These are phyloP conservation scores for Meteorus colon DNA, from an alignment of 2,888 invertebrate genomes.

Conservation along the genomic window DNA sequence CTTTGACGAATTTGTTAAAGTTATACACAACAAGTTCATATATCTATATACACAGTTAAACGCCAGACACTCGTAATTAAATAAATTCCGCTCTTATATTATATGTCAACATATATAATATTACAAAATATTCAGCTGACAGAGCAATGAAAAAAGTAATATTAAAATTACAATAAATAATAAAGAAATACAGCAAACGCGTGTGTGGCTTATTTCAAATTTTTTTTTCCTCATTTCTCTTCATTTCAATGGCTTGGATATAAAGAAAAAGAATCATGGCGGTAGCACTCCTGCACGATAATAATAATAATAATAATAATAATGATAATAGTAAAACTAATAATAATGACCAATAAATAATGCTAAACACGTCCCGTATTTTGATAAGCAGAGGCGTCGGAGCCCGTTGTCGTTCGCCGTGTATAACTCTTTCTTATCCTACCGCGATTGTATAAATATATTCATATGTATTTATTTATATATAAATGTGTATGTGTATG, in stretches of 20 bases:
- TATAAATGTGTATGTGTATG: neutral
- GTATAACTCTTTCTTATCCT: slow-evolving; percentile 50
- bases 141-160: neutral
- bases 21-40: neutral
- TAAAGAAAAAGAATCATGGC: slow-evolving; percentile 7
- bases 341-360: slow-evolving; percentile 66
- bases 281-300: slow-evolving; percentile 30
- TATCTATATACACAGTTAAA: neutral
- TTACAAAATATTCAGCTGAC: slow-evolving; percentile 1
- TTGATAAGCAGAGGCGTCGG: slow-evolving; percentile 61
- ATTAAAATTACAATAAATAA: neutral
- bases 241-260: neutral
- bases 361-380: slow-evolving; percentile 61
- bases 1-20: slow-evolving; percentile 4
- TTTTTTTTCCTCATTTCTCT: neutral
- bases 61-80: neutral
- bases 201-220: slow-evolving; percentile 10
- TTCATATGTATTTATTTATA: slow-evolving; percentile 21
- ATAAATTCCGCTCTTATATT: neutral
- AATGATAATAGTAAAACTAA: neutral
- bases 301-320: slow-evolving; percentile 51
- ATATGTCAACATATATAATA: slow-evolving; percentile 3
- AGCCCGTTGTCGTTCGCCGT: slow-evolving; percentile 49
- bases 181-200: neutral
- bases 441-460: slow-evolving; percentile 38